These are phyloP conservation scores for Drosophila incognita DNA, from an alignment of 2,888 invertebrate genomes.

Conservation along the genomic window DNA sequence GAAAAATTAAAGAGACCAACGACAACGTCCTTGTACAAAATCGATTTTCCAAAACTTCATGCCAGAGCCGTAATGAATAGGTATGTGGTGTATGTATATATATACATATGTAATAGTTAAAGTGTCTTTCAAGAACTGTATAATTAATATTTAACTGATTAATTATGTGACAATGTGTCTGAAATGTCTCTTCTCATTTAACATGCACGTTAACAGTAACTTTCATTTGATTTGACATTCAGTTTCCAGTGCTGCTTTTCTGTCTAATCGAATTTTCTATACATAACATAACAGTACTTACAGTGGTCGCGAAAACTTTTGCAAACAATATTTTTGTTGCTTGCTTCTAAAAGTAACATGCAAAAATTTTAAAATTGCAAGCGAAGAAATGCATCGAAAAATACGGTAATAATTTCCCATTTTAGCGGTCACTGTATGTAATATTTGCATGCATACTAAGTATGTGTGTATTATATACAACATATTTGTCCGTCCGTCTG, in stretches of 20 bases:
- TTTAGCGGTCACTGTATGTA: slow-evolving; percentile 8
- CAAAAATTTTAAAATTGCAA: background rate
- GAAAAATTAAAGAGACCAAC: slow-evolving; percentile 35
- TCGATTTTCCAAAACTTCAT: slow-evolving; percentile 83
- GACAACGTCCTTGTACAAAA: slow-evolving; percentile 82
- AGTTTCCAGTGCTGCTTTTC: slow-evolving; percentile 14
- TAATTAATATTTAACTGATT: slow-evolving; percentile 17
- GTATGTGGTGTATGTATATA: slow-evolving; percentile 30
- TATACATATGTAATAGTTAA: slow-evolving; percentile 39
- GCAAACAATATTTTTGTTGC: background rate
- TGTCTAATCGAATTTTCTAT: slow-evolving; percentile 16
- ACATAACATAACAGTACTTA: slow-evolving; percentile 8
- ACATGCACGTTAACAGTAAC: slow-evolving; percentile 13
- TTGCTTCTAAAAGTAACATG: background rate
- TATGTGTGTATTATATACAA: slow-evolving; percentile 23
- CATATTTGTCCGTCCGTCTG: slow-evolving; percentile 19
- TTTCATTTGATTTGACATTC: slow-evolving; percentile 61
- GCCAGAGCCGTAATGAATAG: slow-evolving; percentile 67
- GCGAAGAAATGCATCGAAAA: background rate
- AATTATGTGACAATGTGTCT: slow-evolving; percentile 18
- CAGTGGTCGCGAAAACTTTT: slow-evolving; percentile 5
- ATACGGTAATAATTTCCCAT: background rate
- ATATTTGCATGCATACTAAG: slow-evolving; percentile 17
- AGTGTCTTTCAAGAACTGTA: slow-evolving; percentile 25
- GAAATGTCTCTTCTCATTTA: slow-evolving; percentile 19